A percentile compares a stretch with the other conserved stretches of the same genome.
Conservation (phyloP, 1,140 invertebrate species). For the Brachionus manjavacas region DNA sequence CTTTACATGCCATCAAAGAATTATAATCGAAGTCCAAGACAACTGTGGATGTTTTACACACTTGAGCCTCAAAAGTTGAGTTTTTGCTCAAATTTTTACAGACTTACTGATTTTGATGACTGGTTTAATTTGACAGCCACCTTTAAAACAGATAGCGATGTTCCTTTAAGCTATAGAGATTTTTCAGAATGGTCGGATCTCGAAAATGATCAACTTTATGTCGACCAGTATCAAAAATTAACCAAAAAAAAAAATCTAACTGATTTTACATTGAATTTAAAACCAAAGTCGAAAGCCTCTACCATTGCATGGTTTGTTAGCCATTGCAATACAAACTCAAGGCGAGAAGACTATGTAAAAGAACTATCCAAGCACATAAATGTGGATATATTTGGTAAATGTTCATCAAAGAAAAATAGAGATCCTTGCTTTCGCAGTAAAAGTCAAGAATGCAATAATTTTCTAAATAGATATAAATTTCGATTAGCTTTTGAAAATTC, state of each 20-base stretch:
- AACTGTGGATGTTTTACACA: constrained; percentile 9
- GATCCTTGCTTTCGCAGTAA: background rate
- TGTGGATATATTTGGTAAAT: constrained; percentile 66
- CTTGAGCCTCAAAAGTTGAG: background rate
- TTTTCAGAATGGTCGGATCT: constrained; percentile 7
- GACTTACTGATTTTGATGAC: background rate
- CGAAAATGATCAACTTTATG: background rate
- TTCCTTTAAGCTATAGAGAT: background rate
- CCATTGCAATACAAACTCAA: constrained; percentile 61
- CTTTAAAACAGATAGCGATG: constrained; percentile 9
- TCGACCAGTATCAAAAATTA: background rate
- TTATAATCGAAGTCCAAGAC: background rate
- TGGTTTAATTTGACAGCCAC: constrained; percentile 38
- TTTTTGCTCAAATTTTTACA: constrained; percentile 16
- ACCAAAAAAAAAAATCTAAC: background rate
- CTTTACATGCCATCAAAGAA: background rate
- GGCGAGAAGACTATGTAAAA: constrained; percentile 59
- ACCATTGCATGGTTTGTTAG: constrained; percentile 64
- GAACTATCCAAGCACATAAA: constrained; percentile 59
- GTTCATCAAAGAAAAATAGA: constrained; percentile 47
- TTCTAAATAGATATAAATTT: constrained; percentile 37
- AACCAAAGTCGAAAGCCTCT: background rate
- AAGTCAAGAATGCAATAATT: background rate
- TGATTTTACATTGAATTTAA: background rate
- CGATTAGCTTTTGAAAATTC: constrained; percentile 48